phyloP scores from a whole-genome alignment of 1,140 invertebrate species.

The Reticulitermes speratus region DNA sequence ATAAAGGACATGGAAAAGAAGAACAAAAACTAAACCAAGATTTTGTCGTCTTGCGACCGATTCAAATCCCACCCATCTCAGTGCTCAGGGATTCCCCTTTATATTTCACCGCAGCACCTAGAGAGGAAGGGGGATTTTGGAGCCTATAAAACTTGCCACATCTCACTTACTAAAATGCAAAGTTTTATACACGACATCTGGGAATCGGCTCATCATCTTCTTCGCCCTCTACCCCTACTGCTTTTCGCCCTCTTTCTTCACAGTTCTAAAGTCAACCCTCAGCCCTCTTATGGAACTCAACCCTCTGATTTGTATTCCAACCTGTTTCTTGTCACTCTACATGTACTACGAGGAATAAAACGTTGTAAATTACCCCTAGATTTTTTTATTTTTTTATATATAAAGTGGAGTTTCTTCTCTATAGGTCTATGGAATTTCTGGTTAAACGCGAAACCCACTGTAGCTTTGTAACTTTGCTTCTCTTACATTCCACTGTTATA shows the following conservation, averaged over 20 bases:
- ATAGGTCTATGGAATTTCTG: neutral
- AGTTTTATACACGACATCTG: constrained; percentile 29
- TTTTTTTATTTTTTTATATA: neutral
- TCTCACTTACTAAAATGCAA: constrained; percentile 26
- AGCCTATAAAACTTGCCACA: constrained; percentile 15
- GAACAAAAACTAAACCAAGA: neutral
- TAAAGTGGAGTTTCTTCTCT: neutral
- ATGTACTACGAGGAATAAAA: constrained; percentile 24
- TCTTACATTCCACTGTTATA: too few species aligned
- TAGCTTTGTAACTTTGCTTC: neutral
- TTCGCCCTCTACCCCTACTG: neutral
- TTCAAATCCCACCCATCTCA: constrained; percentile 15
- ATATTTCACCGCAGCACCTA: neutral
- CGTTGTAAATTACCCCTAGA: constrained; percentile 22
- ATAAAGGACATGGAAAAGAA: neutral
- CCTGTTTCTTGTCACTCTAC: constrained; percentile 23
- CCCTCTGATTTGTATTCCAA: constrained; percentile 27
- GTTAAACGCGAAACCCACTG: neutral
- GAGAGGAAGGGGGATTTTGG: neutral
- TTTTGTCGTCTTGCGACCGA: constrained; percentile 1
- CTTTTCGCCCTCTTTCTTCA: constrained; percentile 20
- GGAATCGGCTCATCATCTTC: constrained; percentile 22
- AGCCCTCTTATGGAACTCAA: neutral
- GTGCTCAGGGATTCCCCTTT: neutral
- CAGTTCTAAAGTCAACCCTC: constrained; percentile 18